Base-by-base conservation (phyloP, 2,888 invertebrate species). In the Hypsopygia costalis region DNA sequence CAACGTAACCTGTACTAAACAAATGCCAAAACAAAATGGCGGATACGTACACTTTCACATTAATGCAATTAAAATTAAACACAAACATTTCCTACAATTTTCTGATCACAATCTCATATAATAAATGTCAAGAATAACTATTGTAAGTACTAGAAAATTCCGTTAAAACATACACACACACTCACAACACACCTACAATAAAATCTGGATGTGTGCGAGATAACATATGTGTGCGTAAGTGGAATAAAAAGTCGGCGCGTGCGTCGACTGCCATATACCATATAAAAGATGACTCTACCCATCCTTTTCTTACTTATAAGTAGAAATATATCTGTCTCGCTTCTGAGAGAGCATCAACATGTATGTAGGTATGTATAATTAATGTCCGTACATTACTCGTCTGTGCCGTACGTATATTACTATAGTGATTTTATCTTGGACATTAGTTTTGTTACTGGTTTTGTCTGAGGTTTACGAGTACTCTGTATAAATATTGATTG, bases 61-160 rank as follows among this genome's bases (percentile, higher is more conserved):
- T 34, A 38, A 40, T 31, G 29, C 36, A 12, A 32, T 21, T 25
- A 22, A 11, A n/a, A 25, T 12, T 25, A 30, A 37, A 11, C 39
- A 43, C 40, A 42, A n/a, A 40, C 10, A 30, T 35, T 32, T 36
- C 36, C 28, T 43, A 47, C 52, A 57, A 66, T 63, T 67, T 62
- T 43, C 40, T 59, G 68, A 72, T 72, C 52, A 40, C 37, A 54
- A 70, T 65, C 66, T 47, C 16, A 28, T 48, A 49, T 58, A 55
- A 49, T 62, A 58, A n/a, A 68, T 76, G 76, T 76, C 79, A 73
- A 67, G 62, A 58, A 52, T 64, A 71, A 72, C 58, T 62, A 70
- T 76, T 71, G 65, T 49, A 55, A 44, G 56, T 54, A 56, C 73
- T 75, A 80, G 80, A 81, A 78, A 74, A 74, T 79, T 81, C 83